These are phyloP conservation scores for Thaumatotibia leucotreta DNA, from an alignment of 1,140 invertebrate species.

Conservation along the genomic window DNA sequence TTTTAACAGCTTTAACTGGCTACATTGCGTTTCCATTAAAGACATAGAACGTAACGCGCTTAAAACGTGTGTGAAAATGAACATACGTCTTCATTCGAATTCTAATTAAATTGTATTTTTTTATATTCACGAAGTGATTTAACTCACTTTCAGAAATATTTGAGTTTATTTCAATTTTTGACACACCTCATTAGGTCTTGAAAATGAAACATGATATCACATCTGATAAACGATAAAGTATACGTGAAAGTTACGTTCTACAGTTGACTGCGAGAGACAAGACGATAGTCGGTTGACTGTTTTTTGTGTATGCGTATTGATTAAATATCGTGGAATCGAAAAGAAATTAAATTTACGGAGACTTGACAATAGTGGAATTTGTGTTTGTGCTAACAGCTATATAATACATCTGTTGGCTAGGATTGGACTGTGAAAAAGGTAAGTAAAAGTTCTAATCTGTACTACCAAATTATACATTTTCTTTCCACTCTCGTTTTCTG, in stretches of 20 bases:
- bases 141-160: too few species aligned
- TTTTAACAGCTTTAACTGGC: too few species aligned
- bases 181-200: too few species aligned
- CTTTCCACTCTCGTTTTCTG: background rate
- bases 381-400: background rate
- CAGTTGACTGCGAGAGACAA: conserved; percentile 22
- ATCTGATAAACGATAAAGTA: too few species aligned
- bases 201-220: too few species aligned
- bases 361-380: background rate
- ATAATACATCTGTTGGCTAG: background rate
- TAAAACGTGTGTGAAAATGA: too few species aligned
- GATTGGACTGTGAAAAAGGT: background rate
- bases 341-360: conserved; percentile 4
- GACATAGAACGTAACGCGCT: too few species aligned
- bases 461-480: background rate
- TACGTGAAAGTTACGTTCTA: conserved; percentile 22
- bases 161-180: too few species aligned
- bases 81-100: too few species aligned
- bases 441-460: background rate
- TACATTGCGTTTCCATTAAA: too few species aligned
- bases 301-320: conserved; percentile 29
- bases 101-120: too few species aligned
- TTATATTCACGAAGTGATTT: too few species aligned
- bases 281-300: conserved; percentile 25
- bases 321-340: conserved; percentile 7